A percentile compares a stretch with the other conserved stretches of the same genome.
Evolutionary conservation across 2,888 invertebrate species (phyloP).

Genomic region (Trilocha varians): DNA sequence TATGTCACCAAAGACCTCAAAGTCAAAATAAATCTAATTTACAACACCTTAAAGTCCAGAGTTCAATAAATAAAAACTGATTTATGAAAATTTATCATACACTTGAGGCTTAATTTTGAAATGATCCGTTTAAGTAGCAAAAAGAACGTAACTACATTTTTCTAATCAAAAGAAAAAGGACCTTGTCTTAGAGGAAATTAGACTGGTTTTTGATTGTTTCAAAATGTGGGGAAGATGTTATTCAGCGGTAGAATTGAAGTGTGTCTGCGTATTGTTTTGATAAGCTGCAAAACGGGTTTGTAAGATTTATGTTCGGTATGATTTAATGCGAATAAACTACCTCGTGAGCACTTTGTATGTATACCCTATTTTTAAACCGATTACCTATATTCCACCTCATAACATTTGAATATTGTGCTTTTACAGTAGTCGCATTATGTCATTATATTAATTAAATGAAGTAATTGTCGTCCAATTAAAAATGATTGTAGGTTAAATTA

Average conservation of each 20-base stretch:
- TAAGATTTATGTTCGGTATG: slow-evolving; percentile 68
- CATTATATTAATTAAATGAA: too few relatives aligned
- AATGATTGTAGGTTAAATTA: too few relatives aligned
- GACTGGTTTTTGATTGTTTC: slow-evolving; percentile 27
- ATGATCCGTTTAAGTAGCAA: slow-evolving; percentile 37
- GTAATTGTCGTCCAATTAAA: too few relatives aligned
- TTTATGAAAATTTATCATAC: slow-evolving; percentile 72
- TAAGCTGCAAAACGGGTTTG: slow-evolving; percentile 72
- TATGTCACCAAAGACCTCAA: slow-evolving; percentile 43
- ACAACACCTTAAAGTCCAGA: slow-evolving; percentile 68
- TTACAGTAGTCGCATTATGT: too few relatives aligned
- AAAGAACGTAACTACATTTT: slow-evolving; percentile 30
- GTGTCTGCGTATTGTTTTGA: slow-evolving; percentile 74
- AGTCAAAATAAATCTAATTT: slow-evolving; percentile 60
- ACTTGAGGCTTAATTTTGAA: slow-evolving; percentile 72
- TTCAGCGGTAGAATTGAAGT: slow-evolving; percentile 47
- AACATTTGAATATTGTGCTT: too few relatives aligned
- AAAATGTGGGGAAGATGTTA: slow-evolving; percentile 44
- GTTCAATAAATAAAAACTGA: slow-evolving; percentile 68
- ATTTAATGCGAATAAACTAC: slow-evolving; percentile 74
- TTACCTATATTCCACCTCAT: slow-evolving; percentile 30
- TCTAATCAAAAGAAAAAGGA: slow-evolving; percentile 35
- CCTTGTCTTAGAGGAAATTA: slow-evolving; percentile 37
- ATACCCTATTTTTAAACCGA: slow-evolving; percentile 54
- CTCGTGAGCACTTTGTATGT: slow-evolving; percentile 58